These are phyloP conservation scores for Mastomys coucha DNA, from an alignment of 2,113 vertebrate species.

Conservation along the genomic window DNA sequence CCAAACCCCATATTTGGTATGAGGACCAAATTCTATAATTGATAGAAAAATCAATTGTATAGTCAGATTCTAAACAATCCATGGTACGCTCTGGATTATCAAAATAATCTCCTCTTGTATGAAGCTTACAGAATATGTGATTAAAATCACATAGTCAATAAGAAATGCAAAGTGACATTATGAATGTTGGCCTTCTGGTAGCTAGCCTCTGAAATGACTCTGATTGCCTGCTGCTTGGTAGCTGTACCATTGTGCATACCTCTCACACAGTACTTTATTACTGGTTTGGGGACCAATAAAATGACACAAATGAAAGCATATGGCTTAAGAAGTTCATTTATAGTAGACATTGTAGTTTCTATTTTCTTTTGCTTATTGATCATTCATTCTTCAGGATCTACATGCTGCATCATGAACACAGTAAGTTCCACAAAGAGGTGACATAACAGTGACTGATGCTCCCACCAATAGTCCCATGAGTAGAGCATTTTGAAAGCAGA, in stretches of 20 bases:
- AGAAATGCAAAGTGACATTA: not conserved
- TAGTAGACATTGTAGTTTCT: not conserved
- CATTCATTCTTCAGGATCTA: not conserved
- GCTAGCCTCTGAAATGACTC: not conserved
- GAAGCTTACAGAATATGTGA: not conserved
- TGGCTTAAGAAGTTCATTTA: not conserved
- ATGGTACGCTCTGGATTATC: not conserved
- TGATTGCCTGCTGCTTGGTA: not conserved
- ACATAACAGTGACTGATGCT: not conserved
- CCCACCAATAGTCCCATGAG: not conserved
- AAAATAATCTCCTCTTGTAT: not conserved
- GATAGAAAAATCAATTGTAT: not conserved
- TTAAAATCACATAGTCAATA: not conserved
- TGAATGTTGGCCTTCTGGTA: not conserved
- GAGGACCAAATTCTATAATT: not conserved
- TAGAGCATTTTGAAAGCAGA: not conserved
- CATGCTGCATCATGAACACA: not conserved
- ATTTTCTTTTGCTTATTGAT: not conserved
- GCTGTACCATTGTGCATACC: fast-evolving
- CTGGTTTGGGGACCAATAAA: not conserved
- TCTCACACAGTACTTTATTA: not conserved
- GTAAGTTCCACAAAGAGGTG: not conserved
- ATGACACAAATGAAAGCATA: not conserved
- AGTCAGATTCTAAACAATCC: not conserved
- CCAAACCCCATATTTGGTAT: not conserved